These are phyloP conservation scores for Aspidoscelis tigris DNA, from an alignment of 2,113 vertebrate species.

Conservation along the genomic window DNA sequence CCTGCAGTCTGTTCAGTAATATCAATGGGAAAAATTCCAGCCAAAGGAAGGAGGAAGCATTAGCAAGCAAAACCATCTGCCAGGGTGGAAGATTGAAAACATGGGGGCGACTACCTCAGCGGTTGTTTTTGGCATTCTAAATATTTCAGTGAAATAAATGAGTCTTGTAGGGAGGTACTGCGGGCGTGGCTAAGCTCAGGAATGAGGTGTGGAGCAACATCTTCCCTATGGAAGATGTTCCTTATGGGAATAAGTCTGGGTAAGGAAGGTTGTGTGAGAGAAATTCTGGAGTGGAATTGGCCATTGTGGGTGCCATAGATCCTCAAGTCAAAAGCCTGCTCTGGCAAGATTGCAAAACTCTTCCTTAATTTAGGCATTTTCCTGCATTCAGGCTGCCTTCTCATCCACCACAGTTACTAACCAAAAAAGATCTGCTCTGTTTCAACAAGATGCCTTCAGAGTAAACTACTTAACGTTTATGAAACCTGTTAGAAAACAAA, in stretches of 20 bases:
- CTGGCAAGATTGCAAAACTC: background rate
- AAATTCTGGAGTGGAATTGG: background rate
- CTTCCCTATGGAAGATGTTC: background rate
- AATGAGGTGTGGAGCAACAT: background rate
- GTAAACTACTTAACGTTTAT: no score
- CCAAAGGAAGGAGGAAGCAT: conserved; percentile 35
- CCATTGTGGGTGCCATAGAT: background rate
- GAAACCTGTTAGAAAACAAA: no score
- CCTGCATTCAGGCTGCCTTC: no score
- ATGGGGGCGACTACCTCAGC: background rate
- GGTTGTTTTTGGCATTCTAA: background rate
- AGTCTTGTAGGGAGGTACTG: background rate
- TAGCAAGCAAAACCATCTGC: conserved; percentile 34
- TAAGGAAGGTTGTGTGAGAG: background rate
- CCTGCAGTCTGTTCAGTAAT: conserved; percentile 5
- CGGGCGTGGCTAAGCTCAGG: background rate
- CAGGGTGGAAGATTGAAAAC: conserved; percentile 23
- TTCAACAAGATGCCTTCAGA: no score
- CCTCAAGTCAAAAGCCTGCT: background rate
- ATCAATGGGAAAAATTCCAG: conserved; percentile 7
- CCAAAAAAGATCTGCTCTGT: no score
- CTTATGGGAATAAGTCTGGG: background rate
- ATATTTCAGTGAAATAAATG: background rate
- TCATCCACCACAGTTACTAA: no score
- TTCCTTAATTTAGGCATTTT: no score